A percentile compares a stretch with the other conserved stretches of the same genome.
Conservation (phyloP, 2,113 vertebrate species). For the Brachyhypopomus occidentalis region DNA sequence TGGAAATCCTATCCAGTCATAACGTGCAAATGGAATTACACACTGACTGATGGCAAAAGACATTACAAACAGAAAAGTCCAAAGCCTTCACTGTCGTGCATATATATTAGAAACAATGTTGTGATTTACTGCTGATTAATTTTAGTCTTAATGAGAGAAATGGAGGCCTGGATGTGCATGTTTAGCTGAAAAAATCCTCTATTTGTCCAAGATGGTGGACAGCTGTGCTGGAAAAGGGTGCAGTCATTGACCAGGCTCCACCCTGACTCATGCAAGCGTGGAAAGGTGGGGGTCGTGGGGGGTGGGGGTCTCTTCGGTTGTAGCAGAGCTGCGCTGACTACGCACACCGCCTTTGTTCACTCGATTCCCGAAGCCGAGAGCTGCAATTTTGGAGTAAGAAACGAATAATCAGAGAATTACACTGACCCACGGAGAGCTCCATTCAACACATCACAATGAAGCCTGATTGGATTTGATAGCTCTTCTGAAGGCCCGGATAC, state of each 20-base stretch:
- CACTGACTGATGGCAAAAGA: conserved; percentile 1
- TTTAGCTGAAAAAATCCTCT: conserved; percentile 27
- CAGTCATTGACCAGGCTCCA: neutral
- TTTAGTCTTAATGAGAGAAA: conserved; percentile 26
- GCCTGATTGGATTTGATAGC: conserved; percentile 77
- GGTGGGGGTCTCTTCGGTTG: neutral
- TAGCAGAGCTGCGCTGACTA: conserved; percentile 26
- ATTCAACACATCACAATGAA: conserved; percentile 75
- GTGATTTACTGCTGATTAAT: conserved; percentile 13
- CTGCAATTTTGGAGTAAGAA: conserved; percentile 65
- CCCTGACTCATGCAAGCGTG: neutral
- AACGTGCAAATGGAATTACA: neutral
- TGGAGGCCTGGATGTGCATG: neutral
- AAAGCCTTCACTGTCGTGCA: neutral
- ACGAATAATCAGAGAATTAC: conserved; percentile 70
- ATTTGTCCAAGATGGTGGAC: conserved; percentile 11
- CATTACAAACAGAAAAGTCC: neutral
- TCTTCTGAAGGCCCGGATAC: conserved; percentile 62
- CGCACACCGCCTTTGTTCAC: conserved; percentile 52
- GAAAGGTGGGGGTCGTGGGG: neutral
- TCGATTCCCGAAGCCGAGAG: conserved; percentile 63
- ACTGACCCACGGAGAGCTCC: conserved; percentile 66
- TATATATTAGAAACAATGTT: conserved; percentile 7
- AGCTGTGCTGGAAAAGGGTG: conserved; percentile 6
- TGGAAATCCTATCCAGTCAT: neutral